phyloP scores from a whole-genome alignment of 2,113 vertebrate genomes.

The Loxodonta africana region DNA sequence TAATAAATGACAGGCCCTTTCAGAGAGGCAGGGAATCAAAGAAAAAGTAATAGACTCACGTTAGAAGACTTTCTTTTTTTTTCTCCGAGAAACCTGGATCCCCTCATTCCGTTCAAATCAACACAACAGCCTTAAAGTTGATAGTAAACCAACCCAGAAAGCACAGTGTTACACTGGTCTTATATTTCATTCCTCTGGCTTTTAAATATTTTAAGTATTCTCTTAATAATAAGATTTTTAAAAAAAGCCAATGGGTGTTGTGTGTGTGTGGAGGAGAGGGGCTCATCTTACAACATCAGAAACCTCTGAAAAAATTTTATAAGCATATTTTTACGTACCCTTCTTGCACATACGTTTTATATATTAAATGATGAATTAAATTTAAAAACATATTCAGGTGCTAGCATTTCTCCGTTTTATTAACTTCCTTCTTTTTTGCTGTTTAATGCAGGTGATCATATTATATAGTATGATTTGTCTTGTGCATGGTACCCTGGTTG shows the following conservation, averaged over 20 bases:
- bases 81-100: neutral
- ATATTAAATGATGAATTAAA: slow-evolving; percentile 18
- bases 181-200: neutral
- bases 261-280: neutral
- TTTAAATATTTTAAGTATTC: slow-evolving; percentile 20
- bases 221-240: neutral
- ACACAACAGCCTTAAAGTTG: neutral
- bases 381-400: slow-evolving; percentile 23
- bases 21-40: slow-evolving; percentile 6
- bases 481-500: neutral
- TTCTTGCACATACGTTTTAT: neutral
- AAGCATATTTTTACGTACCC: neutral
- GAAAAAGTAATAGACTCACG: neutral
- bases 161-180: neutral
- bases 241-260: neutral
- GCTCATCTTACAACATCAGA: slow-evolving; percentile 17
- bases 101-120: slow-evolving; percentile 2
- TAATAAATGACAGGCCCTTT: neutral
- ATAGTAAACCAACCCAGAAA: neutral
- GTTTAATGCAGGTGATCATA: neutral
- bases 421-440: neutral
- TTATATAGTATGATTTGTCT: neutral
- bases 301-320: neutral
- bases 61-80: neutral
- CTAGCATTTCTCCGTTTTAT: neutral